A percentile compares a stretch with the other conserved stretches of the same genome.
phyloP scores from a whole-genome alignment of 2,888 invertebrate genomes.

The Ormia ochracea region DNA sequence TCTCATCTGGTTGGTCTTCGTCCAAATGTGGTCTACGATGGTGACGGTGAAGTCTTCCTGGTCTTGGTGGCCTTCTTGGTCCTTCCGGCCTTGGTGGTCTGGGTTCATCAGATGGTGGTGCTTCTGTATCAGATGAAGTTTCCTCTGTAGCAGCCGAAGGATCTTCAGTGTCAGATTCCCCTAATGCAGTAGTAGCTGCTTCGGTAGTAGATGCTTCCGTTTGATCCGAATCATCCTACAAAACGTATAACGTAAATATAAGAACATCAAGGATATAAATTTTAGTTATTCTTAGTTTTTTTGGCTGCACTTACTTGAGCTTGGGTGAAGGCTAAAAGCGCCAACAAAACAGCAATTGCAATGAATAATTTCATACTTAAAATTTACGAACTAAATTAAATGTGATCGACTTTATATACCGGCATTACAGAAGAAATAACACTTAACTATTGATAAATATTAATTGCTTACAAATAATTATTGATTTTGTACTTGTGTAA shows the following conservation, averaged over 20 bases:
- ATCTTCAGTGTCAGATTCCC: not conserved
- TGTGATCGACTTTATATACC: not conserved
- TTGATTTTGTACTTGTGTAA: no score
- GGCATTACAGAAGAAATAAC: no score
- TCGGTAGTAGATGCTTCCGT: not conserved
- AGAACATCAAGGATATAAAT: not conserved
- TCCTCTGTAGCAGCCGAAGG: not conserved
- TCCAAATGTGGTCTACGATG: not conserved
- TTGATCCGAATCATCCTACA: not conserved
- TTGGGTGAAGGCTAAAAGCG: not conserved
- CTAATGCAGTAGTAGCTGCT: no score
- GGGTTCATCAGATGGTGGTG: not conserved
- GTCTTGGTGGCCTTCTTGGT: not conserved
- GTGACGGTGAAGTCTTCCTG: not conserved
- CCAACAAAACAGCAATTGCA: not conserved
- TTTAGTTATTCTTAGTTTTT: not conserved
- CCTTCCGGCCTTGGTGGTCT: not conserved
- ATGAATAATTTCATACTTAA: constrained; percentile 1
- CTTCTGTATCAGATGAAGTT: not conserved
- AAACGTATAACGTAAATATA: not conserved
- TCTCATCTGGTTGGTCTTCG: not conserved
- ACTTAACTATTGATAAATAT: not conserved
- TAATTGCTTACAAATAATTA: no score
- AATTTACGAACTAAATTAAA: not conserved
- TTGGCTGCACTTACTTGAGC: no score